Evolutionary conservation across 2,113 vertebrate species (phyloP).

Genomic region (Coptodon bakossiorum): DNA sequence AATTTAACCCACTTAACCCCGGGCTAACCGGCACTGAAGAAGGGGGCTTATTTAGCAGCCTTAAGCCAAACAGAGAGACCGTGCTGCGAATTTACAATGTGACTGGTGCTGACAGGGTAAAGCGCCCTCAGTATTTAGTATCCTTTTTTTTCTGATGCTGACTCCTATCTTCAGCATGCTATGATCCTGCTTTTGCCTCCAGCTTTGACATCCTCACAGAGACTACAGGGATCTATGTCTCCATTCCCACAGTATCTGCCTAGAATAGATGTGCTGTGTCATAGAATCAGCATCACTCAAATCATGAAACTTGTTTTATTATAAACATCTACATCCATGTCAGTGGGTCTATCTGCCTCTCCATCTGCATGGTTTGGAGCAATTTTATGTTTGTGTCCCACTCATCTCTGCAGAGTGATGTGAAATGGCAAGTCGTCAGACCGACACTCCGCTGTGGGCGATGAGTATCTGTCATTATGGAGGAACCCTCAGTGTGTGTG

Average conservation of each 20-base stretch:
- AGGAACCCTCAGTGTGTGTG: background rate
- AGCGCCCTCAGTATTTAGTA: background rate
- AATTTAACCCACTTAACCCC: constrained; percentile 45
- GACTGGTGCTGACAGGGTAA: constrained; percentile 3
- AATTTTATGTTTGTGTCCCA: constrained; percentile 48
- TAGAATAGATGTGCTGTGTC: constrained; percentile 42
- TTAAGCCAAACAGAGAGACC: background rate
- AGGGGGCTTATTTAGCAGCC: constrained; percentile 9
- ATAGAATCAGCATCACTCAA: constrained; percentile 51
- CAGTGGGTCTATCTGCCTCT: constrained; percentile 30
- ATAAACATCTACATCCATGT: constrained; percentile 41
- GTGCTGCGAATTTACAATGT: constrained; percentile 14
- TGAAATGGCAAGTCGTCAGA: constrained; percentile 59
- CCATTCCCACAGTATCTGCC: background rate
- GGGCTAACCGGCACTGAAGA: background rate
- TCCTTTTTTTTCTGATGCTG: background rate
- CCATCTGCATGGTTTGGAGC: constrained; percentile 59
- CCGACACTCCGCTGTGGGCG: constrained; percentile 44
- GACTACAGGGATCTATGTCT: constrained; percentile 6
- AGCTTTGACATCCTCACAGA: constrained; percentile 22
- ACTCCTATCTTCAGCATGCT: background rate
- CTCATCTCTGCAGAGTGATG: constrained; percentile 50
- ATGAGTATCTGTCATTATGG: constrained; percentile 37
- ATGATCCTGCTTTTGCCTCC: constrained; percentile 7
- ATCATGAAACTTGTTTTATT: constrained; percentile 16